Evolutionary conservation across 2,888 invertebrate species (phyloP).

Genomic region (Carcina quercana): DNA sequence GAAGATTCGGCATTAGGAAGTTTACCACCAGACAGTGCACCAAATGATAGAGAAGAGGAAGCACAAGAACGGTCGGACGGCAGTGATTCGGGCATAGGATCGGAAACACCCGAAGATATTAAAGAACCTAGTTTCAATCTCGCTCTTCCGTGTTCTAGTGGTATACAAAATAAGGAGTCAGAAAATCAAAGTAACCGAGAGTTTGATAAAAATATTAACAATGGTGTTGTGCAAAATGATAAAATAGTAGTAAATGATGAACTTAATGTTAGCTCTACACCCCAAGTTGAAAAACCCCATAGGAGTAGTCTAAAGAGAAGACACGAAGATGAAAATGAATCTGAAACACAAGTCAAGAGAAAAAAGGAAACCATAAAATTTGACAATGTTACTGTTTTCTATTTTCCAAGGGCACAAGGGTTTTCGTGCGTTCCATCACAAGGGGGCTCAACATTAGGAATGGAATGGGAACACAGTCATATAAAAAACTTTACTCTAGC

Average conservation of each 20-base stretch:
- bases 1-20: slow-evolving; percentile 79
- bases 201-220: slow-evolving; percentile 12
- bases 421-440: slow-evolving; percentile 94
- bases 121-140: slow-evolving; percentile 51
- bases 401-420: slow-evolving; percentile 94
- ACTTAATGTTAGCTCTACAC: no score
- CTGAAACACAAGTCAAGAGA: slow-evolving; percentile 72
- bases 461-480: slow-evolving; percentile 84
- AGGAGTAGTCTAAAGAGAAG: slow-evolving; percentile 83
- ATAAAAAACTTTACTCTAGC: slow-evolving; percentile 86
- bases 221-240: no score
- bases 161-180: slow-evolving; percentile 21
- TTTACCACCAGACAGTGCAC: slow-evolving; percentile 61
- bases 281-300: slow-evolving; percentile 31
- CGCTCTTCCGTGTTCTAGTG: slow-evolving; percentile 42
- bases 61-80: slow-evolving; percentile 84
- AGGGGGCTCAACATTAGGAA: slow-evolving; percentile 94
- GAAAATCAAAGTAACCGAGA: slow-evolving; percentile 11
- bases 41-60: slow-evolving; percentile 72
- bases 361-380: slow-evolving; percentile 90
- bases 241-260: no score
- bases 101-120: slow-evolving; percentile 79
- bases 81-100: slow-evolving; percentile 88
- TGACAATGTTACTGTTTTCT: slow-evolving; percentile 94
- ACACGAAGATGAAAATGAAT: slow-evolving; percentile 51